Evolutionary conservation across 2,797 vertebrate species (phyloP).

Genomic region (Eremophila alpestris): DNA sequence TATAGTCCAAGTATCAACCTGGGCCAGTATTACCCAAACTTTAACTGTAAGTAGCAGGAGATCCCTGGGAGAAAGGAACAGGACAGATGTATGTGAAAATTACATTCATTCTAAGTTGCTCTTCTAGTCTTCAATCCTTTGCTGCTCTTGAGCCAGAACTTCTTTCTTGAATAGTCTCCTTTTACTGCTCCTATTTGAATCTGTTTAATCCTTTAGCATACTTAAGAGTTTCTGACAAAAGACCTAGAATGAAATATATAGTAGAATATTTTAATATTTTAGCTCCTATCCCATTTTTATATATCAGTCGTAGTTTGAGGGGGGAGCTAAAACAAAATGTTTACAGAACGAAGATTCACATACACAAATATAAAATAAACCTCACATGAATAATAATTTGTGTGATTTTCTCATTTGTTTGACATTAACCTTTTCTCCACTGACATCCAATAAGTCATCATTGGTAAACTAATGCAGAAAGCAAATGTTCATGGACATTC

Average conservation of each 20-base stretch:
- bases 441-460: not conserved
- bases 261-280: not conserved
- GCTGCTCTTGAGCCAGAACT: not conserved
- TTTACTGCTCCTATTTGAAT: not conserved
- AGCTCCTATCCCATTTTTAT: not conserved
- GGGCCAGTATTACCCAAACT: not conserved
- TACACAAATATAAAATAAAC: not conserved
- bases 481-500: not conserved
- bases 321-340: not conserved
- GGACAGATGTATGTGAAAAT: not conserved
- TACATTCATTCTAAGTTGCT: not conserved
- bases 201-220: not conserved
- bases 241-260: not conserved
- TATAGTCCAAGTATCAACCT: not conserved
- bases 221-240: not conserved
- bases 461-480: not conserved
- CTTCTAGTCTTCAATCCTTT: not conserved
- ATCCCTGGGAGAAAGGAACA: not conserved
- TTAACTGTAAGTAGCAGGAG: not conserved
- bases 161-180: not conserved
- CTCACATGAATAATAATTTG: not conserved
- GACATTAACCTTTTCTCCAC: not conserved
- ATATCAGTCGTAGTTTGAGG: not conserved
- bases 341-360: not conserved
- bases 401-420: not conserved